Evolutionary conservation across 1,140 invertebrate species (phyloP).

Genomic region (Magallana gigas): DNA sequence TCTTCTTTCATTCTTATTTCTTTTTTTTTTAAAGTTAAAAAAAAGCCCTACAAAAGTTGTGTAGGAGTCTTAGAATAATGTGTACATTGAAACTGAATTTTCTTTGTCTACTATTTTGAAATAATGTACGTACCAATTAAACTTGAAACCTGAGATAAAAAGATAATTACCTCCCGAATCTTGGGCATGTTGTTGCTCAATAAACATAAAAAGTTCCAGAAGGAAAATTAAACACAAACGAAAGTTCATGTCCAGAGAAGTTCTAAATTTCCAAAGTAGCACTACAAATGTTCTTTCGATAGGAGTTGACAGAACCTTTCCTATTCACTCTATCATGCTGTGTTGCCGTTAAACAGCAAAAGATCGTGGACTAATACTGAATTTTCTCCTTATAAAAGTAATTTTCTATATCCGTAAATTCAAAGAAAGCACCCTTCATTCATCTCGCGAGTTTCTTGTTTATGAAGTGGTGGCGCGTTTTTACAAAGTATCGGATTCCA

Average conservation of each 20-base stretch:
- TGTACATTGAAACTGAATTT: too few relatives aligned
- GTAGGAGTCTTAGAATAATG: too few relatives aligned
- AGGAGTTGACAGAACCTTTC: neutral
- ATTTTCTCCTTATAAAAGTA: neutral
- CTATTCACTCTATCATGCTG: neutral
- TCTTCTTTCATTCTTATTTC: too few relatives aligned
- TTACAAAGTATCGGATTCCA: constrained; percentile 6
- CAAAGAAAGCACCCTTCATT: constrained; percentile 12
- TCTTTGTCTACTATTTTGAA: too few relatives aligned
- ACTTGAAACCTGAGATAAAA: too few relatives aligned
- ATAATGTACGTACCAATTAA: too few relatives aligned
- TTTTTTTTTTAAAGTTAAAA: too few relatives aligned
- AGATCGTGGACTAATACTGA: neutral
- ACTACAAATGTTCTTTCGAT: neutral
- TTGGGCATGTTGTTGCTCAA: neutral
- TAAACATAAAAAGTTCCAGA: constrained; percentile 21
- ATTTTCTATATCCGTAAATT: neutral
- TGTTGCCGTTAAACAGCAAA: neutral
- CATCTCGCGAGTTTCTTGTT: neutral
- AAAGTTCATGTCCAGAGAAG: constrained; percentile 27
- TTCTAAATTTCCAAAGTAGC: constrained; percentile 11
- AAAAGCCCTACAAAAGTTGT: too few relatives aligned
- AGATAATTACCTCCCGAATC: constrained; percentile 2
- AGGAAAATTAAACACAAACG: constrained; percentile 16
- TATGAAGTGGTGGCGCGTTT: neutral